Evolutionary conservation across 2,797 vertebrate species (phyloP), one percentile per base, ranked within the genome.

Genomic region (Pantherophis alleghaniensis): DNA sequence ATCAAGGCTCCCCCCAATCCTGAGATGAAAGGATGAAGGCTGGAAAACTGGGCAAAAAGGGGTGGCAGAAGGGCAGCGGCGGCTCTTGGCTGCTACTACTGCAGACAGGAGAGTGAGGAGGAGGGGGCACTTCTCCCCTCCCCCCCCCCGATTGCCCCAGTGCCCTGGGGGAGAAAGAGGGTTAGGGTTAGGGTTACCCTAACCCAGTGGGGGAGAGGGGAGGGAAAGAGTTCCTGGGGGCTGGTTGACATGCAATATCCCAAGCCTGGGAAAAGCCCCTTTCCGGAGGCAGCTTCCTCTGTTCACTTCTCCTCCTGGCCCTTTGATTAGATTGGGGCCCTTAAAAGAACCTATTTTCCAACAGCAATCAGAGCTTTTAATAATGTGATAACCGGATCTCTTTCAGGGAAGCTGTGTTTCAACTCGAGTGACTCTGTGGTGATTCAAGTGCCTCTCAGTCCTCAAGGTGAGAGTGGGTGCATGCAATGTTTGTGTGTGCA

Each of bases 381-480:
- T 24, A 0, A 5, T 16, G 28, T 1, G 63, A 69, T 69, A 69
- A 69, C 63, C 2, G 63, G 13, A 2, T 32, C 87, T 63, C 86
- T 79, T 83, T 22, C 86, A 93, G 92, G 20, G 9, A 0, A 0
- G 0, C 22, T 93, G 13, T 42, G 53, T 20, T 89, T 93, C 24
- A 28, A 22, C 1, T 1, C 0, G 0, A 60, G 1, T 0, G 1
- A 0, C 0, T 28, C 37, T 0, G 0, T 0, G 0, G 66, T 86
- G 28, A 28, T 0, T 0, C 0, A 0, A 5, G 26, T 89, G n/a
- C 28, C 90, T 5, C 57, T 93, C n/a, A 24, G 0, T 4, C 4
- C 7, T 2, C 14, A 28, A 57, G 92, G 92, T 93, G 86, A 91
- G 92, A 55, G 24, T 11, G 12, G 13, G 32, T 26, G 5, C 9